Evolutionary conservation across 2,797 vertebrate genomes (phyloP).

Genomic region (Sciurus carolinensis): DNA sequence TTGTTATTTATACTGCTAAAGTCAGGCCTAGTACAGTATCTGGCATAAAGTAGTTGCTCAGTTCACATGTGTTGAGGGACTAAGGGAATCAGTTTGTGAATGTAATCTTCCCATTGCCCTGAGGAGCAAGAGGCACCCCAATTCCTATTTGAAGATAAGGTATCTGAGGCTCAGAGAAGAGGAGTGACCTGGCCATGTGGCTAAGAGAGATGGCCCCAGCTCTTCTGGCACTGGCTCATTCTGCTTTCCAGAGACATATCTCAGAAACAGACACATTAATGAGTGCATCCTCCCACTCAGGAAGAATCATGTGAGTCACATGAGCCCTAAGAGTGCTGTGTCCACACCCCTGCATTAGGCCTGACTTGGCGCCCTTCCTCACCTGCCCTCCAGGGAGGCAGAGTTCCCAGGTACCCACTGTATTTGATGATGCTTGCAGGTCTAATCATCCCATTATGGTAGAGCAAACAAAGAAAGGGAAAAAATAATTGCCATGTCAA

Average conservation of each 20-base stretch:
- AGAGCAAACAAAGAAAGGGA: conserved; percentile 73
- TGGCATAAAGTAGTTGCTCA: background rate
- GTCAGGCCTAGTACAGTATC: background rate
- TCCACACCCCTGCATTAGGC: background rate
- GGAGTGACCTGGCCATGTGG: background rate
- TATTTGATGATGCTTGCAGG: conserved; percentile 47
- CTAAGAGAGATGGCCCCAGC: background rate
- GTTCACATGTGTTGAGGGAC: background rate
- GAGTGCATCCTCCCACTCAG: background rate
- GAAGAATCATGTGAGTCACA: background rate
- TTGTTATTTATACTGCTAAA: background rate
- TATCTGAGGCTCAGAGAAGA: background rate
- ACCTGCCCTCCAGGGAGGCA: background rate
- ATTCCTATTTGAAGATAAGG: background rate
- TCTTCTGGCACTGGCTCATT: background rate
- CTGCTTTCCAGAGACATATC: background rate
- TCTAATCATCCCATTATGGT: conserved; percentile 76
- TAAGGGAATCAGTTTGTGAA: background rate
- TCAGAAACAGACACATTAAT: background rate
- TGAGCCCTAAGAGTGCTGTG: background rate
- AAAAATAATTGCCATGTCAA: conserved; percentile 80
- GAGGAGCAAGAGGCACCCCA: background rate
- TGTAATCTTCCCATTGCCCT: background rate
- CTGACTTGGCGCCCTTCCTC: background rate
- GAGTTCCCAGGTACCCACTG: conserved; percentile 64